Conservation (phyloP, 2,797 vertebrate species). For the Hylomyscus alleni region DNA sequence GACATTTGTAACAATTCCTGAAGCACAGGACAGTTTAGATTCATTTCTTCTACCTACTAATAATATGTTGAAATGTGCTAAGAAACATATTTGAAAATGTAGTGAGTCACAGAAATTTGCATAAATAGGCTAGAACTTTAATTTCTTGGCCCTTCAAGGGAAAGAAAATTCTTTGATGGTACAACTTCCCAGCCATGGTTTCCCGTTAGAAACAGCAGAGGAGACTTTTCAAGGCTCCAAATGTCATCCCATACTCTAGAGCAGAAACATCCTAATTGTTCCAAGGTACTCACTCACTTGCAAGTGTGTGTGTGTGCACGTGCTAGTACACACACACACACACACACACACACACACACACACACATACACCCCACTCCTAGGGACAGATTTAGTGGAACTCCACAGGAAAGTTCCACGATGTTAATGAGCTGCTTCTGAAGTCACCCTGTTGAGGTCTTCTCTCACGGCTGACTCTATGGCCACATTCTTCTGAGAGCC, state of each 20-base stretch:
- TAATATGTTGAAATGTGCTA: conserved; percentile 4
- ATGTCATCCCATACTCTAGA: background rate
- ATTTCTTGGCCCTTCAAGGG: background rate
- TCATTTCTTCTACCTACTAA: background rate
- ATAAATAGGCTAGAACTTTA: conserved; percentile 39
- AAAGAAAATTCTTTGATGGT: background rate
- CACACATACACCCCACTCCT: background rate
- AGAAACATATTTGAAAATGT: conserved; percentile 2
- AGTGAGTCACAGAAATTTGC: conserved; percentile 30
- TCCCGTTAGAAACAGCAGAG: conserved; percentile 7
- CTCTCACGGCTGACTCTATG: background rate
- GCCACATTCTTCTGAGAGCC: background rate
- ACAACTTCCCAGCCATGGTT: background rate
- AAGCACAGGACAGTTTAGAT: conserved; percentile 4
- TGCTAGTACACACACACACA: background rate
- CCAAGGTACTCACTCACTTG: background rate
- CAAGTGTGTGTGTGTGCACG: no score
- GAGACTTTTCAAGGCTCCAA: background rate
- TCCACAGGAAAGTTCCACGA: background rate
- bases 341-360: background rate
- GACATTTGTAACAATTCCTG: conserved; percentile 21
- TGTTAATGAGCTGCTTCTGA: background rate
- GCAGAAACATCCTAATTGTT: background rate
- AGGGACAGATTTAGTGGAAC: background rate
- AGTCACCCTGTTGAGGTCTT: background rate